Conservation (phyloP, 2,888 invertebrate genomes). For the Lutraria lutraria region DNA sequence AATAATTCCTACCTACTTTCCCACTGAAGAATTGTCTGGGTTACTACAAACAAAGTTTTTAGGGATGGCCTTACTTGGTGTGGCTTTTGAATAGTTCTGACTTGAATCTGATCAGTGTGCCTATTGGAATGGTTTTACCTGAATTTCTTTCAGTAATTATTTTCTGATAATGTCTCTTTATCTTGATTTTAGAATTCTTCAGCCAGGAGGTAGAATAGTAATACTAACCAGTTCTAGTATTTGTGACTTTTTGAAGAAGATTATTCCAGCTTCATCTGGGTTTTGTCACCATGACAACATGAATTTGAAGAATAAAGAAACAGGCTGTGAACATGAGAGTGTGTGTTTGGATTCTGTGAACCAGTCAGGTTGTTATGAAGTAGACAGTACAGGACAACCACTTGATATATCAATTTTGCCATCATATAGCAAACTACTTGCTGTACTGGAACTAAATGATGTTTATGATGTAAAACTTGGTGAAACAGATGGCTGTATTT, state of each 20-base stretch:
- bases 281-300: not conserved
- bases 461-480: constrained; percentile 58
- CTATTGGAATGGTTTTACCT: too few relatives aligned
- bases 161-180: too few relatives aligned
- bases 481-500: constrained; percentile 54
- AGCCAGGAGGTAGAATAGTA: constrained; percentile 40
- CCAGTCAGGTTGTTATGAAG: not conserved
- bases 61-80: too few relatives aligned
- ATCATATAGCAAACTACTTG: too few relatives aligned
- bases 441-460: not conserved
- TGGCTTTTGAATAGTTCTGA: too few relatives aligned
- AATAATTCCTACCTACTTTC: too few relatives aligned
- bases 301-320: not conserved
- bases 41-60: too few relatives aligned
- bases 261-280: too few relatives aligned
- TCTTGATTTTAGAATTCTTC: constrained; percentile 50
- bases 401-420: not conserved
- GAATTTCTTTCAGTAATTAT: too few relatives aligned
- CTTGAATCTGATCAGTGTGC: too few relatives aligned
- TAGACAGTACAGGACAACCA: not conserved
- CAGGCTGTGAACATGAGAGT: not conserved
- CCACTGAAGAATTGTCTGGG: too few relatives aligned
- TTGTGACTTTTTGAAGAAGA: not conserved
- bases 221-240: constrained; percentile 50
- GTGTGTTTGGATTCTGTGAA: not conserved